These are phyloP conservation scores for Carettochelys insculpta DNA, from an alignment of 2,113 vertebrate genomes.

Conservation along the genomic window DNA sequence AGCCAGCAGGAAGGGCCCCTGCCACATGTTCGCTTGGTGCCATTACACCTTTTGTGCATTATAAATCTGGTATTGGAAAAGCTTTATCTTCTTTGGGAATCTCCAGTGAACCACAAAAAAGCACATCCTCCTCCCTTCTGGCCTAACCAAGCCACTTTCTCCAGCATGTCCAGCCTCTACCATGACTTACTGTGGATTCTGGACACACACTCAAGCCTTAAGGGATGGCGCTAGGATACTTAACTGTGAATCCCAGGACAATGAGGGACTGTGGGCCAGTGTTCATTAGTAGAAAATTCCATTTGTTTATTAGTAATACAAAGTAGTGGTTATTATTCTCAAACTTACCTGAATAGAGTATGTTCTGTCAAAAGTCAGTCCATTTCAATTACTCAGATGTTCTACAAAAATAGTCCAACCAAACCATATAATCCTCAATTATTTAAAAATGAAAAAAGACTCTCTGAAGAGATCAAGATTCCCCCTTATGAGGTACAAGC, in stretches of 20 bases:
- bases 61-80: no score
- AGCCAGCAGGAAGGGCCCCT: no score
- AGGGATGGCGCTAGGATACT: background rate
- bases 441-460: background rate
- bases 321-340: background rate
- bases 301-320: background rate
- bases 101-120: background rate
- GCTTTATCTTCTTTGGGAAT: background rate
- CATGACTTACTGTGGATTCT: background rate
- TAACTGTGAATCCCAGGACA: background rate
- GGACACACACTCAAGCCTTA: background rate
- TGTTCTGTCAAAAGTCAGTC: background rate
- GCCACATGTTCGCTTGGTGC: no score
- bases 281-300: background rate
- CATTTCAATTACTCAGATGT: background rate
- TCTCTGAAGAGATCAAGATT: no score
- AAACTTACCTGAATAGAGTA: background rate
- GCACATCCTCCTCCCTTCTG: background rate
- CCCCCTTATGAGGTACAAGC: no score
- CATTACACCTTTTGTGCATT: no score
- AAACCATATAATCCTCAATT: background rate
- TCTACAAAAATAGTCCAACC: background rate
- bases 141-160: background rate
- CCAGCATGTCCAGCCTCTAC: background rate
- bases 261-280: background rate